Evolutionary conservation across 2,888 invertebrate species (phyloP).

Genomic region (Ypsolopha scabrella): DNA sequence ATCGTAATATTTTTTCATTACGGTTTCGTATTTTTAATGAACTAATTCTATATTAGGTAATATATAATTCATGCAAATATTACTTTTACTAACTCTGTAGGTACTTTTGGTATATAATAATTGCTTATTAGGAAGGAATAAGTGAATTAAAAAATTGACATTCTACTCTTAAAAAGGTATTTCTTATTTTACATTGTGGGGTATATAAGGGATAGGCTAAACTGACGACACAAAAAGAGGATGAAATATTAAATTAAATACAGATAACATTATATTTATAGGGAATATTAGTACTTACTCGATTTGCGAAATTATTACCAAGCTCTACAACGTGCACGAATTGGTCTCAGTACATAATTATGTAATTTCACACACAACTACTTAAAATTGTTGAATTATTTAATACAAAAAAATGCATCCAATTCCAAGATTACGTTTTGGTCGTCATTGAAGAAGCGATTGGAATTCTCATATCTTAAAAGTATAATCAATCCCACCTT

Average conservation of each 20-base stretch:
- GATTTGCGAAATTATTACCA: background rate
- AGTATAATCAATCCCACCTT: too few relatives aligned
- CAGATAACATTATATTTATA: background rate
- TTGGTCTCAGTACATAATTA: too few relatives aligned
- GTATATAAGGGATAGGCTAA: background rate
- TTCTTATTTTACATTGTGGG: constrained; percentile 1
- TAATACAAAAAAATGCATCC: background rate
- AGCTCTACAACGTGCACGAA: too few relatives aligned
- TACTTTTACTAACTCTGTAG: constrained; percentile 40
- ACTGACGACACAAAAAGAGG: background rate
- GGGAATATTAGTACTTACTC: background rate
- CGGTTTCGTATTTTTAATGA: background rate
- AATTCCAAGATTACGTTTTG: background rate
- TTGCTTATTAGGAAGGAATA: constrained; percentile 63
- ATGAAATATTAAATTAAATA: background rate
- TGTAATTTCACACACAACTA: too few relatives aligned
- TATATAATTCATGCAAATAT: constrained; percentile 43
- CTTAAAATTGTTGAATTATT: too few relatives aligned
- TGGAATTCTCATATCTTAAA: too few relatives aligned
- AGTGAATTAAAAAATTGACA: constrained; percentile 60
- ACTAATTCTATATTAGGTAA: constrained; percentile 2
- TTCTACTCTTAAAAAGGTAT: constrained; percentile 27
- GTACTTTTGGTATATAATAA: constrained; percentile 50
- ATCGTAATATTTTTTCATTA: background rate
- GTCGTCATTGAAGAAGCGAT: background rate